Evolutionary conservation across 30 jellyfish, hydroid and myxozoan species (phyloP), one percentile per base, ranked within the genome.

Genomic region (Mastigias papua): DNA sequence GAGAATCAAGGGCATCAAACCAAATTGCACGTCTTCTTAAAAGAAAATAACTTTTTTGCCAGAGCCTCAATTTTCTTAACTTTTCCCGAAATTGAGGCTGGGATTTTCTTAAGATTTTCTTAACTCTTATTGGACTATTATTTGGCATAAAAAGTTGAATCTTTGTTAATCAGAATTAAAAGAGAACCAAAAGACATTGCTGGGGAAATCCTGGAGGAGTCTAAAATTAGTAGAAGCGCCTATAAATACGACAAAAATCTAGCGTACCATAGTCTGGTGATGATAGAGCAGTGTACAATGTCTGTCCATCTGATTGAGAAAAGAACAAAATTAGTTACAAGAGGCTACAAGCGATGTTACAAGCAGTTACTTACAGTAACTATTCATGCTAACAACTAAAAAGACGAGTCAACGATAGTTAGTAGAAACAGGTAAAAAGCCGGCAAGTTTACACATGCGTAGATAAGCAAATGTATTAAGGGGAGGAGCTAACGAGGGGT

Each of bases 221-320:
- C 48, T 67, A 67, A 21, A 67, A 20, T 26, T 8, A 42, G 54
- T 15, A 42, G 54, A 42, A 15, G 7, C 54, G 54, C 13, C 13
- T 42, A 4, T 8, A 42, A 73, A 73, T 73, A 76, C 51, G 46
- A 42, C 13, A 42, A 57, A 29, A 32, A 80, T 20, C 51, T 66
- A 42, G 77, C 88, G 86, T 87, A 70, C 98, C 97, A 79, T 86
- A 79, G 49, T 70, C 88, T 20, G 95, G 89, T n/a, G 98, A 86
- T 64, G 98, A 92, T 72, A 92, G 87, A 48, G 98, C 98, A 30
- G 98, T 74, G 70, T 87, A 92, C 73, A 92, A 73, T 32, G 98
- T 88, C 82, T 92, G 97, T 34, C 98, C 98, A 92, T 92, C 97
- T 90, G 82, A 64, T 72, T 33, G 73, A 62, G 69, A 90, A 80